Base-by-base conservation (phyloP, 2,113 vertebrate genomes). In the Shinisaurus crocodilurus region DNA sequence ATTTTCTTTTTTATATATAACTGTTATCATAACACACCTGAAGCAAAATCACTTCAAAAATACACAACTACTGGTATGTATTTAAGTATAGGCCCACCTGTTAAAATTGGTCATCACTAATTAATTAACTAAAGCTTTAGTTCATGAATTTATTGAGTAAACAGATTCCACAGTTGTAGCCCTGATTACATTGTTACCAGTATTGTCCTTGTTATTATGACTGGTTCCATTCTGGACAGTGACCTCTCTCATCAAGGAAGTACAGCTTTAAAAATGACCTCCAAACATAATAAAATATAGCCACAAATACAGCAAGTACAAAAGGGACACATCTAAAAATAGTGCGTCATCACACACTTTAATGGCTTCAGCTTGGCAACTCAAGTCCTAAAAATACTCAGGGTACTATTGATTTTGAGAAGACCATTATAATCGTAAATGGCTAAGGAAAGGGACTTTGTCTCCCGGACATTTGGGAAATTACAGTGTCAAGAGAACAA, bases 321-420 rank as follows among this genome's bases (percentile, higher is more conserved):
- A 88, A 82, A 89, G 25, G 34, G 48, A 74, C 15, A 20, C 15
- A 60, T 82, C 79, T 89, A 89, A 82, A 89, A 82, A 82, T 89
- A 82, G 48, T 57, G 67, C 37, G 18, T 67, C n/a, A 60, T 57
- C 48, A 34, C 25, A 89, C 4, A 74, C 67, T 72, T 82, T 8
- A 82, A 72, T 88, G 65, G 27, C 67, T 70, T 72, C 50, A 29
- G 25, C 79, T 77, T 54, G 63, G 65, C 87, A 82, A 70, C 67
- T 60, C 34, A 54, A 37, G 5, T 86, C 43, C 63, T 70, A 88
- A 89, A 77, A 82, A 72, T 88, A 50, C 63, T 29, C 27, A 18
- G 77, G 87, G 43, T 15, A 37, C 10, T 54, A 29, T 37, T 43
- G 80, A 43, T 82, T 82, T 80, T 69, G 20, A 27, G 54, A 25